Percentiles rank a stretch among this genome's conserved stretches.
Evolutionary conservation across 1,140 invertebrate species (phyloP).

Genomic region (Eupristina koningsbergeri): DNA sequence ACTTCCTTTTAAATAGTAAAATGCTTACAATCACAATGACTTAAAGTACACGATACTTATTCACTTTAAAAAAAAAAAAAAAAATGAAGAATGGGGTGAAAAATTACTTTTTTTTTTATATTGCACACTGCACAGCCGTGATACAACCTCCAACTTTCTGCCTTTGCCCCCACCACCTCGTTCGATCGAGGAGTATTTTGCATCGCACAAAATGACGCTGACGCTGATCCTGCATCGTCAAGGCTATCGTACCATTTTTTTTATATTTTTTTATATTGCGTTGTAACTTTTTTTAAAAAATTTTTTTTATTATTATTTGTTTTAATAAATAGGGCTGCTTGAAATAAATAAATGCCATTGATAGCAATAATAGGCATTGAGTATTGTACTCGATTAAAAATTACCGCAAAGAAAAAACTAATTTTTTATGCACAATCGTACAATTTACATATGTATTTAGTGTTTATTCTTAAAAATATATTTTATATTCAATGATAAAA

Average conservation of each 20-base stretch:
- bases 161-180: background rate
- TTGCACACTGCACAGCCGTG: conserved; percentile 24
- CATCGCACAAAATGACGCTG: conserved; percentile 11
- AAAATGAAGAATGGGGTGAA: background rate
- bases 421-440: too few relatives aligned
- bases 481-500: too few relatives aligned
- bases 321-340: too few relatives aligned
- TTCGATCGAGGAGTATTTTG: background rate
- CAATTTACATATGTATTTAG: too few relatives aligned
- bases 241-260: conserved; percentile 1
- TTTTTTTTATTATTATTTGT: background rate
- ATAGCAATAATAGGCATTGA: too few relatives aligned
- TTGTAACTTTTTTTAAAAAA: background rate
- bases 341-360: too few relatives aligned
- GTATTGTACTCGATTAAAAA: too few relatives aligned
- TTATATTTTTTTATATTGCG: background rate
- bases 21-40: background rate
- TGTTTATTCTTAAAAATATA: too few relatives aligned
- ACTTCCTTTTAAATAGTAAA: background rate
- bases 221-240: conserved; percentile 2
- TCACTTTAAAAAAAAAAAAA: background rate
- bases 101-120: conserved; percentile 12
- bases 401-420: too few relatives aligned
- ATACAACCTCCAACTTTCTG: conserved; percentile 14
- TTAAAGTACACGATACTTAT: background rate